Conservation (phyloP, 2,113 vertebrate species). For the Xiphophorus couchianus region DNA sequence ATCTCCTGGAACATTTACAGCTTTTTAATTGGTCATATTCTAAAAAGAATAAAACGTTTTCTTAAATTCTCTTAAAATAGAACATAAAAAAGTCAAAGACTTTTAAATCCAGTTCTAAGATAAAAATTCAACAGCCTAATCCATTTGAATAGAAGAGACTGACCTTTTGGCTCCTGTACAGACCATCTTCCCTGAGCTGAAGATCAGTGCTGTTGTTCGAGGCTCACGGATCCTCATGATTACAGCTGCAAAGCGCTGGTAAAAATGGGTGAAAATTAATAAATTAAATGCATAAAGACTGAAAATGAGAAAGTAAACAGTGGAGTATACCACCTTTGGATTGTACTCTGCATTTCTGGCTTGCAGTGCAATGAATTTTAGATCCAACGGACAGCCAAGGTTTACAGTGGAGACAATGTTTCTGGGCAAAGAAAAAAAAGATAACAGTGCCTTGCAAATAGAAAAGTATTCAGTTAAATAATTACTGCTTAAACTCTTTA, state of each 20-base stretch:
- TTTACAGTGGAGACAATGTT: conserved; percentile 98
- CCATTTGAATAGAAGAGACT: not conserved
- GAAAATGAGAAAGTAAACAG: conserved; percentile 52
- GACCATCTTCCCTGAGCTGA: conserved; percentile 98
- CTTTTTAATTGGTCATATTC: too few species aligned
- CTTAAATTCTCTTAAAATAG: too few species aligned
- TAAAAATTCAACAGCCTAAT: not conserved
- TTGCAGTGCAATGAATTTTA: conserved; percentile 94
- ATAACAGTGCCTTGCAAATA: not conserved
- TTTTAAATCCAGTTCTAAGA: not conserved
- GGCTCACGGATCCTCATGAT: conserved; percentile 98
- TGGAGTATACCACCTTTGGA: conserved; percentile 83
- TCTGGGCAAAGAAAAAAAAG: conserved; percentile 68
- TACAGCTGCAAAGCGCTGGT: conserved; percentile 93
- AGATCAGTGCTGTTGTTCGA: conserved; percentile 94
- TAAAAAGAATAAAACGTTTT: too few species aligned
- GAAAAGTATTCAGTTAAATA: not conserved
- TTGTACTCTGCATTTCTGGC: conserved; percentile 99
- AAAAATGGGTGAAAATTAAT: not conserved
- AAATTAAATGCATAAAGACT: not conserved
- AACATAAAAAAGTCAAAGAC: too few species aligned
- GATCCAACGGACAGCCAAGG: conserved; percentile 91
- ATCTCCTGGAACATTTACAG: too few species aligned
- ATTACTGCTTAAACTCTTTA: not conserved
- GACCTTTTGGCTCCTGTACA: conserved; percentile 98